Conservation (phyloP, 1,140 invertebrate genomes). For the Periplaneta americana region DNA sequence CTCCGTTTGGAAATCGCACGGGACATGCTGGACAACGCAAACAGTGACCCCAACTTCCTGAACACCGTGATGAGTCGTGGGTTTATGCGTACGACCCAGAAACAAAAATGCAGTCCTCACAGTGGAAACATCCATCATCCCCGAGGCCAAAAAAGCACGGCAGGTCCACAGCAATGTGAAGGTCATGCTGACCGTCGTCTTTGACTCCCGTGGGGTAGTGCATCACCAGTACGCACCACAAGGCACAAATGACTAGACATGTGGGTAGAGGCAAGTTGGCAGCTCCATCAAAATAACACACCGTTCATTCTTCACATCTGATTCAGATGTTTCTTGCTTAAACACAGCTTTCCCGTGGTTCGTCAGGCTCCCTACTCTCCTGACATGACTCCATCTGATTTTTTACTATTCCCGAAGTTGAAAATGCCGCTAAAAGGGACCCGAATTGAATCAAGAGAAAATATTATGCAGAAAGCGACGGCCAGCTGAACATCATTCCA, state of each 20-base stretch:
- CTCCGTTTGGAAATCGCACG: not conserved
- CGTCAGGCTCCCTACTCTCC: constrained; percentile 19
- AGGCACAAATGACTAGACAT: too few species aligned
- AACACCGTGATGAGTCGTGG: not conserved
- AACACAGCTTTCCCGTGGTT: too few species aligned
- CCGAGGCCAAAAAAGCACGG: constrained; percentile 25
- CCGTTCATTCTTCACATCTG: too few species aligned
- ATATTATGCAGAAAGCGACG: too few species aligned
- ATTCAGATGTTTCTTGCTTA: too few species aligned
- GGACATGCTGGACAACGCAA: not conserved
- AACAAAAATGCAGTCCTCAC: constrained; percentile 25
- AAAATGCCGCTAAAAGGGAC: constrained; percentile 25
- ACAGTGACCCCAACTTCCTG: not conserved
- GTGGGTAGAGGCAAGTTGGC: too few species aligned
- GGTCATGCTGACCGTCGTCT: constrained; percentile 30
- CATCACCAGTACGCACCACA: too few species aligned
- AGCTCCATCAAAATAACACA: too few species aligned
- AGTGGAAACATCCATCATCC: constrained; percentile 23
- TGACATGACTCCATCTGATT: constrained; percentile 27
- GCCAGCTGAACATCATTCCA: too few species aligned
- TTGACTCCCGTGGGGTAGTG: too few species aligned
- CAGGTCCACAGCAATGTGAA: constrained; percentile 28
- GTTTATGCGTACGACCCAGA: constrained; percentile 24
- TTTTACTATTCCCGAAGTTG: constrained; percentile 26
- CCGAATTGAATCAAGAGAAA: too few species aligned